Base-by-base conservation (phyloP, 2,113 vertebrate genomes). In the Calypte anna region DNA sequence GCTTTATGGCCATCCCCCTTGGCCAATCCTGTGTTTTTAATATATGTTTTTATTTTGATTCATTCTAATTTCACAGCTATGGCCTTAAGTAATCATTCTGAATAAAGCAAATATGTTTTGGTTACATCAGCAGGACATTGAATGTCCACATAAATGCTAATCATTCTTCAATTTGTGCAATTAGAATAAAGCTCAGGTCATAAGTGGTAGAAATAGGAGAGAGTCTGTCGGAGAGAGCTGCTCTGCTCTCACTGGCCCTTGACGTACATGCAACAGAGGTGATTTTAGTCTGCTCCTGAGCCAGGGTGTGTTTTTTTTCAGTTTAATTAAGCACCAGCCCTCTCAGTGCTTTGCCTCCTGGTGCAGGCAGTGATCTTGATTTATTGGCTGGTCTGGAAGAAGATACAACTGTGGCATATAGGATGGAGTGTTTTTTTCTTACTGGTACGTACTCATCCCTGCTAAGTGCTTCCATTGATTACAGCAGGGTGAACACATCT, bases 401-500 rank as follows among this genome's bases (percentile, higher is more conserved):
- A 90, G 94, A 86, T 77, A 86, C 48, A 86, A n/a, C 72, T 44
- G 14, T 88, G 79, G 80, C 61, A 50, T 70, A 64, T 90, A 93
- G 91, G 88, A 78, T 95, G 73, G 85, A 44, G 33, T 90, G 80
- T 82, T 91, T 91, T 82, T 82, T 94, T 79, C 88, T 59, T 83
- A 83, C 72, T 1, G 7, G 87, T 93, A 40, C 3, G n/a, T 92
- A 77, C 93, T 94, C 93, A 95, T 97, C 92, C 66, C 81, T 74
- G 90, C 82, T 88, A 91, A 91, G 93, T 89, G 93, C 68, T 93
- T 76, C 91, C 80, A 92, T 93, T 97, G 95, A 96, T 97, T 96
- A 95, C 87, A 93, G 87, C 88, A 86, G 74, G 7, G 5, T 2
- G 64, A 93, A 90, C 77, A 83, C 88, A 90, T 81, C 88, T 81